Evolutionary conservation across 2,888 invertebrate species (phyloP).

Genomic region (Idaea aversata): DNA sequence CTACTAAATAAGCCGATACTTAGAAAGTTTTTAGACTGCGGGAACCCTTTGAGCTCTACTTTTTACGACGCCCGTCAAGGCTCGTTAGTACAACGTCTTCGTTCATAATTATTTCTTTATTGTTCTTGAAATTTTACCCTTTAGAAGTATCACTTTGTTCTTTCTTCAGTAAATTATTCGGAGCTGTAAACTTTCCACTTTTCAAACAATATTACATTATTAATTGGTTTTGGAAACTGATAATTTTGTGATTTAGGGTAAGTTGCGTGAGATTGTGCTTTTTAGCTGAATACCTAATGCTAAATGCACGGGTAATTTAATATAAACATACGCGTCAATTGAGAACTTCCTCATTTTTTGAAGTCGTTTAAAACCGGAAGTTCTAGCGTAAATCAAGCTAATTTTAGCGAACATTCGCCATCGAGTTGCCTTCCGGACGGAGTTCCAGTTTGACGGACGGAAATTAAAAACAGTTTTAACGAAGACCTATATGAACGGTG

Average conservation of each 20-base stretch:
- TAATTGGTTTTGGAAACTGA: background rate
- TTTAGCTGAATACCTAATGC: too few relatives aligned
- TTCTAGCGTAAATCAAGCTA: too few relatives aligned
- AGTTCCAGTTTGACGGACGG: slow-evolving; percentile 5
- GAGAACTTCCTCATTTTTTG: too few relatives aligned
- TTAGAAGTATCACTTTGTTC: background rate
- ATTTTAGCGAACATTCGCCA: too few relatives aligned
- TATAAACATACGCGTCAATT: too few relatives aligned
- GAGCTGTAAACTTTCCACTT: background rate
- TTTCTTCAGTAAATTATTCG: background rate
- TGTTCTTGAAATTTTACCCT: background rate
- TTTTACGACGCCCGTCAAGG: background rate
- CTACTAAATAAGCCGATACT: background rate
- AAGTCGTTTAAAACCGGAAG: too few relatives aligned
- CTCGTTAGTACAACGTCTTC: background rate
- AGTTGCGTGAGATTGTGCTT: too few relatives aligned
- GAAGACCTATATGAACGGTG: too few relatives aligned
- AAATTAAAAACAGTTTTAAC: slow-evolving; percentile 15
- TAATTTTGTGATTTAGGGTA: too few relatives aligned
- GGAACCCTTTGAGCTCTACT: background rate
- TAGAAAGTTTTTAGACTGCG: background rate
- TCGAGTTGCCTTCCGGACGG: background rate
- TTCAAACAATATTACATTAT: background rate
- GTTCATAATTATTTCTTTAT: background rate
- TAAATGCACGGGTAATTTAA: too few relatives aligned